phyloP scores from a whole-genome alignment of 1,140 invertebrate genomes.

The Cyphomyrmex costatus region DNA sequence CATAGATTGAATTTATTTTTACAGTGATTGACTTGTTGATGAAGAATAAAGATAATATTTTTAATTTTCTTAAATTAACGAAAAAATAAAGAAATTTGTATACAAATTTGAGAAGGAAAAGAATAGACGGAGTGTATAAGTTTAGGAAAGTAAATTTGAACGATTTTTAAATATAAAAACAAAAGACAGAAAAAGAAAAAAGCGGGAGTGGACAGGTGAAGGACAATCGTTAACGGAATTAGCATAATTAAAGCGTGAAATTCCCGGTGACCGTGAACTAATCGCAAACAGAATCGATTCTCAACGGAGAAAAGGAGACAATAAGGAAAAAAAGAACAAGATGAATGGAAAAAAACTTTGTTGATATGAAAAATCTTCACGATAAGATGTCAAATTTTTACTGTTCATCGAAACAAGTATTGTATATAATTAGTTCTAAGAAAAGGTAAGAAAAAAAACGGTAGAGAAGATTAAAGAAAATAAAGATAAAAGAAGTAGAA shows the following conservation, averaged over 20 bases:
- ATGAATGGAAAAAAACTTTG: background rate
- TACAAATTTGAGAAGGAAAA: background rate
- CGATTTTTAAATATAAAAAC: background rate
- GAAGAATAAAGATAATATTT: background rate
- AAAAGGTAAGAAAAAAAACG: background rate
- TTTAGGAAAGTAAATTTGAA: background rate
- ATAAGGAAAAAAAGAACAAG: background rate
- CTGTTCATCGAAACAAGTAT: background rate
- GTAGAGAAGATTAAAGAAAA: background rate
- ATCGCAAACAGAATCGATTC: background rate
- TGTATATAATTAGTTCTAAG: background rate
- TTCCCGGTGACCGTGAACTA: background rate
- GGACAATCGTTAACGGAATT: background rate
- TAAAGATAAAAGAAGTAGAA: background rate
- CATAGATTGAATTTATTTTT: background rate
- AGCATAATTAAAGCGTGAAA: background rate
- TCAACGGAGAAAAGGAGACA: background rate
- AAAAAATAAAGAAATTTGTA: background rate
- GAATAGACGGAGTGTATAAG: background rate
- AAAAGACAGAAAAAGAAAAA: background rate
- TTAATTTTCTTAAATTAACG: background rate
- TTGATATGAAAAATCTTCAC: background rate
- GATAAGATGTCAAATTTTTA: background rate
- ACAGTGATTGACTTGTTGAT: background rate
- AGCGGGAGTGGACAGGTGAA: background rate